Conservation (phyloP, 2,113 vertebrate species). For the Pygoscelis adeliae region DNA sequence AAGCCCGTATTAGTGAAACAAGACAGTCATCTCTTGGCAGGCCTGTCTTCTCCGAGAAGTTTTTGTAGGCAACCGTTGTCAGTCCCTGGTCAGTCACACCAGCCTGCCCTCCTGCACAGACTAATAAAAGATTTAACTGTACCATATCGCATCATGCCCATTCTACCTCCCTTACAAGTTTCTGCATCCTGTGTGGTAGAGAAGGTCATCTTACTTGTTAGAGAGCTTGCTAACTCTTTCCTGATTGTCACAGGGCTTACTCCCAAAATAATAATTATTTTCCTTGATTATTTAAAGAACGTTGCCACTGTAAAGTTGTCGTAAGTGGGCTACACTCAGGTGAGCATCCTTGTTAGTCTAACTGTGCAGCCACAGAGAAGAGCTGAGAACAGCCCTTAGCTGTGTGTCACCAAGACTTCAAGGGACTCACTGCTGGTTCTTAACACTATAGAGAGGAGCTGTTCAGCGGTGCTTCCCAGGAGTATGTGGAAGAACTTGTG, state of each 20-base stretch:
- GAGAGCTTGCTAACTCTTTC: neutral
- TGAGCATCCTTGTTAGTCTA: neutral
- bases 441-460: neutral
- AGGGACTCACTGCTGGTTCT: neutral
- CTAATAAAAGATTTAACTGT: neutral
- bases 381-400: neutral
- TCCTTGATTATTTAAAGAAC: neutral
- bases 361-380: neutral
- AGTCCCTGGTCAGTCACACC: neutral
- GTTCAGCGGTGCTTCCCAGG: neutral
- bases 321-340: neutral
- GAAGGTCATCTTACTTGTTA: neutral
- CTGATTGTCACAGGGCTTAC: neutral
- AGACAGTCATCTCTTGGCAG: neutral
- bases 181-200: neutral
- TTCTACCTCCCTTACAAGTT: neutral
- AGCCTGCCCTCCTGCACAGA: neutral
- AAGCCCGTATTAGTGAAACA: neutral
- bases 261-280: neutral
- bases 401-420: neutral
- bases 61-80: neutral
- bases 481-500: neutral
- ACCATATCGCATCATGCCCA: neutral
- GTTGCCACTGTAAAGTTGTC: neutral
- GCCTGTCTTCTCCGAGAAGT: neutral